phyloP scores from a whole-genome alignment of 2,888 invertebrate species.

The Perizoma affinitatum region DNA sequence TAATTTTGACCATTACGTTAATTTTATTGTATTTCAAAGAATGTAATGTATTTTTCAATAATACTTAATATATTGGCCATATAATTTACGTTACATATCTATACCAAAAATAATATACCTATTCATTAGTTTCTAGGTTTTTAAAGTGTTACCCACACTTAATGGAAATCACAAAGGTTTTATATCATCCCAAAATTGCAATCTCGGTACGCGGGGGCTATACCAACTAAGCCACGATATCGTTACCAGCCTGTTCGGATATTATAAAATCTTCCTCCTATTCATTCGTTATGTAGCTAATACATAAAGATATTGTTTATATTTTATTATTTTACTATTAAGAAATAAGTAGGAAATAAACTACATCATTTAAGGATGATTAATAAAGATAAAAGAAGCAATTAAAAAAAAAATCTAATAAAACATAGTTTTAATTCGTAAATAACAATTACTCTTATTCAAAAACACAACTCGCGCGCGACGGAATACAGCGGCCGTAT shows the following conservation, averaged over 20 bases:
- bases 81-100: constrained; percentile 2
- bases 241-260: no score
- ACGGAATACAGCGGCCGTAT: constrained; percentile 25
- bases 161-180: no score
- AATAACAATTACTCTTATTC: constrained; percentile 20
- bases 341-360: neutral
- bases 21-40: constrained; percentile 2
- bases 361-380: neutral
- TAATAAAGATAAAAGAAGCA: neutral
- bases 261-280: neutral
- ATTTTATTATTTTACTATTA: neutral
- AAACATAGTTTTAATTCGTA: constrained; percentile 11
- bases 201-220: no score
- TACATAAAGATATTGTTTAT: neutral
- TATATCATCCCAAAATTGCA: no score
- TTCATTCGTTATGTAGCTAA: neutral
- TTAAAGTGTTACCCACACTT: no score
- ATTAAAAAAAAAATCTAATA: constrained; percentile 15
- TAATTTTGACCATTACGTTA: constrained; percentile 56
- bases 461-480: constrained; percentile 30
- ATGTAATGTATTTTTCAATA: neutral
- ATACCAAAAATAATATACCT: neutral
- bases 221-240: no score
- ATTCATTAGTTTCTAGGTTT: no score
- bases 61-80: constrained; percentile 8